Evolutionary conservation across 2,113 vertebrate species (phyloP).

Genomic region (Megaceryle maxima): DNA sequence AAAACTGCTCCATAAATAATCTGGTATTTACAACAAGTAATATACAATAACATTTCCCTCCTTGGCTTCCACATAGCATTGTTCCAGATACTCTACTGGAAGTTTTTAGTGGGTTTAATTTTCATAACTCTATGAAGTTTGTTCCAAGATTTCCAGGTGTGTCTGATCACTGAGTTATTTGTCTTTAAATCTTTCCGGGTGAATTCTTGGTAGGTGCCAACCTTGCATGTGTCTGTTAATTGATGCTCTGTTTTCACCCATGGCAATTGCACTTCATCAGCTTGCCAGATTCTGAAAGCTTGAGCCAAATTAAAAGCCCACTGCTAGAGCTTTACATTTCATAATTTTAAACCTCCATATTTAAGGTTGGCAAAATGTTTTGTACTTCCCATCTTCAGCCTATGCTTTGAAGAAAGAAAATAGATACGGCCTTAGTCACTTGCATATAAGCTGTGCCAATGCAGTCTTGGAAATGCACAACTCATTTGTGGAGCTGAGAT

Average conservation of each 20-base stretch:
- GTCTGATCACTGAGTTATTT: constrained; percentile 68
- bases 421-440: not conserved
- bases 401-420: not conserved
- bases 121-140: constrained; percentile 66
- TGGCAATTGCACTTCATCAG: constrained; percentile 65
- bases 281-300: constrained; percentile 54
- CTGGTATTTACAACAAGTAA: constrained; percentile 27
- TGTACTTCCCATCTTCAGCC: constrained; percentile 1
- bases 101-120: constrained; percentile 61
- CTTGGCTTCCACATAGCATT: constrained; percentile 10
- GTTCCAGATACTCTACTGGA: constrained; percentile 38
- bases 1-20: constrained; percentile 37
- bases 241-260: constrained; percentile 71
- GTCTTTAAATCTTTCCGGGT: constrained; percentile 68
- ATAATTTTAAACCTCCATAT: constrained; percentile 46
- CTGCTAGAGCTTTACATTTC: constrained; percentile 45
- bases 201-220: constrained; percentile 65
- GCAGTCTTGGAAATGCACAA: not conserved
- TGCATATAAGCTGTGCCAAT: not conserved
- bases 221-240: constrained; percentile 67
- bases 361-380: constrained; percentile 48
- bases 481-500: not conserved
- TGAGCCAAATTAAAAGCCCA: constrained; percentile 66
- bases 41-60: not conserved
- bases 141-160: constrained; percentile 72